Conservation (phyloP, 2,888 invertebrate species). For the Sarcophaga rosellei region DNA sequence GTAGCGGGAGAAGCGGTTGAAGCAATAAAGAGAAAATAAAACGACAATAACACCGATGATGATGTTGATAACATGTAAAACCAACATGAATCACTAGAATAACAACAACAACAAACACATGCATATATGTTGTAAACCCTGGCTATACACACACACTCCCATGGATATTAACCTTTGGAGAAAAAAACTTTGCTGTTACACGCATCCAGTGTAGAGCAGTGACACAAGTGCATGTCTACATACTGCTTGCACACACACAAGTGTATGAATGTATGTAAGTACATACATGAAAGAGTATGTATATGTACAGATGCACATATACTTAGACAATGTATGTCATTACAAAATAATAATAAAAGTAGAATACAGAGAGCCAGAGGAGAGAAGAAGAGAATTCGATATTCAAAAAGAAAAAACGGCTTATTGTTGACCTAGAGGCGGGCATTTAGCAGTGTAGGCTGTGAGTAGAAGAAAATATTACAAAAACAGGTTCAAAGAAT, state of each 20-base stretch:
- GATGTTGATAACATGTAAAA: constrained; percentile 65
- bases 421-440: neutral
- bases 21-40: constrained; percentile 5
- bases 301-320: neutral
- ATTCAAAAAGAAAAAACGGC: constrained; percentile 29
- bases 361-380: neutral
- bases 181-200: neutral
- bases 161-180: neutral
- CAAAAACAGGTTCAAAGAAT: constrained; percentile 38
- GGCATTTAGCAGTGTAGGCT: neutral
- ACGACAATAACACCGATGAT: constrained; percentile 39
- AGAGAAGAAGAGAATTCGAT: neutral
- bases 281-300: neutral
- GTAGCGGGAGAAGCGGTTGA: neutral
- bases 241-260: too few species aligned
- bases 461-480: neutral
- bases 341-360: constrained; percentile 45
- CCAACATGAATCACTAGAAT: constrained; percentile 58
- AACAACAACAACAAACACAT: constrained; percentile 39
- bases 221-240: neutral
- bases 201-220: neutral
- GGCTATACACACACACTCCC: neutral
- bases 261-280: too few species aligned
- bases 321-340: constrained; percentile 58
- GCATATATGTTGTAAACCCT: neutral